These are phyloP conservation scores for Samia ricini DNA, from an alignment of 1,140 invertebrate genomes.

Conservation along the genomic window DNA sequence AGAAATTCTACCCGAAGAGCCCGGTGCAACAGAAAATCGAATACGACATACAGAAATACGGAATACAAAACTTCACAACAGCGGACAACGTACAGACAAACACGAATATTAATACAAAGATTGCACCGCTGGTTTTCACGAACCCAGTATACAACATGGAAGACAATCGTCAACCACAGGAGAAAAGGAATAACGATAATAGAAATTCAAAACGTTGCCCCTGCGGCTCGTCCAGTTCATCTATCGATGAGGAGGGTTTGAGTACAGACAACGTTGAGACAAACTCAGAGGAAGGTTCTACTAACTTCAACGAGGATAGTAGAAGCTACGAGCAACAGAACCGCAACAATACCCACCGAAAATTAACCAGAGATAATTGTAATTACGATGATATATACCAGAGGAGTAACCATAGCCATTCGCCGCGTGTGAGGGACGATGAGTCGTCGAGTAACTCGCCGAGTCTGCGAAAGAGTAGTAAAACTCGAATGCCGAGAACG, in stretches of 20 bases:
- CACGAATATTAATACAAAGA: slow-evolving; percentile 65
- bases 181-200: slow-evolving; percentile 63
- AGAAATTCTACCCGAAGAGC: slow-evolving; percentile 74
- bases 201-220: slow-evolving; percentile 72
- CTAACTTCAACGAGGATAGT: slow-evolving; percentile 73
- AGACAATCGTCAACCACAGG: slow-evolving; percentile 63
- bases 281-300: slow-evolving; percentile 75
- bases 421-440: slow-evolving; percentile 61
- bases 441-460: slow-evolving; percentile 72
- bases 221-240: slow-evolving; percentile 78
- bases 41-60: slow-evolving; percentile 75
- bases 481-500: slow-evolving; percentile 74
- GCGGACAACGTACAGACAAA: slow-evolving; percentile 74
- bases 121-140: slow-evolving; percentile 88
- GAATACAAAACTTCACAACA: slow-evolving; percentile 77
- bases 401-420: slow-evolving; percentile 65
- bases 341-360: slow-evolving; percentile 72
- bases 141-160: slow-evolving; percentile 92
- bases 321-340: slow-evolving; percentile 78
- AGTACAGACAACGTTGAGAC: slow-evolving; percentile 77
- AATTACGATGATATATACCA: slow-evolving; percentile 76
- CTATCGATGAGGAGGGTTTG: slow-evolving; percentile 76
- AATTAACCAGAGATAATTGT: slow-evolving; percentile 71
- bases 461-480: slow-evolving; percentile 65
- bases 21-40: slow-evolving; percentile 76